These are phyloP conservation scores for Chionoecetes opilio DNA, from an alignment of 1,140 invertebrate genomes.

Conservation along the genomic window DNA sequence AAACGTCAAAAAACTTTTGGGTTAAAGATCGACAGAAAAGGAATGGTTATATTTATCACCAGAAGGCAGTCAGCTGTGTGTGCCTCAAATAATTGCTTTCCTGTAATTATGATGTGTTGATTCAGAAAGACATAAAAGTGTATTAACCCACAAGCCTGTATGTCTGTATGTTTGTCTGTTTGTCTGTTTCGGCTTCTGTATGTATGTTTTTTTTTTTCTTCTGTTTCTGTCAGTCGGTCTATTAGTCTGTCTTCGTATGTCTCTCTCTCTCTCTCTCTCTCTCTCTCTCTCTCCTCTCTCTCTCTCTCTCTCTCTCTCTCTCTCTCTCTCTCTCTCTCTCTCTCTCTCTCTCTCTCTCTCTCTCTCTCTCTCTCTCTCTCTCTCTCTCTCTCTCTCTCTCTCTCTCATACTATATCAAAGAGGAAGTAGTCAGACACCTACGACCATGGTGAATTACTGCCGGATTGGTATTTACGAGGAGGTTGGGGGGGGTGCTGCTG, in stretches of 20 bases:
- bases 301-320: not conserved
- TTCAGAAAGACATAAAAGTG: not conserved
- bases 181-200: not conserved
- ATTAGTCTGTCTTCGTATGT: not conserved
- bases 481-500: too few relatives aligned
- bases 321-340: too few relatives aligned
- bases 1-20: too few relatives aligned
- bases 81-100: not conserved
- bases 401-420: too few relatives aligned
- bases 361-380: too few relatives aligned
- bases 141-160: not conserved
- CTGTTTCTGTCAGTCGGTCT: not conserved
- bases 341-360: too few relatives aligned
- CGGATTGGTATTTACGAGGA: too few relatives aligned
- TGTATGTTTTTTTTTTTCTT: not conserved
- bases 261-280: not conserved
- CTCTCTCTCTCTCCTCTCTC: too few relatives aligned
- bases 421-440: too few relatives aligned
- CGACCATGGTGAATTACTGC: too few relatives aligned
- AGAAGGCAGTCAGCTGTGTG: not conserved
- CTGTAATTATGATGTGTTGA: not conserved
- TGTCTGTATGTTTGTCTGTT: not conserved
- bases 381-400: too few relatives aligned
- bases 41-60: not conserved
- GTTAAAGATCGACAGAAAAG: not conserved